A percentile compares a stretch with the other conserved stretches of the same genome.
Conservation (phyloP, 2,113 vertebrate genomes). For the Stercorarius parasiticus region DNA sequence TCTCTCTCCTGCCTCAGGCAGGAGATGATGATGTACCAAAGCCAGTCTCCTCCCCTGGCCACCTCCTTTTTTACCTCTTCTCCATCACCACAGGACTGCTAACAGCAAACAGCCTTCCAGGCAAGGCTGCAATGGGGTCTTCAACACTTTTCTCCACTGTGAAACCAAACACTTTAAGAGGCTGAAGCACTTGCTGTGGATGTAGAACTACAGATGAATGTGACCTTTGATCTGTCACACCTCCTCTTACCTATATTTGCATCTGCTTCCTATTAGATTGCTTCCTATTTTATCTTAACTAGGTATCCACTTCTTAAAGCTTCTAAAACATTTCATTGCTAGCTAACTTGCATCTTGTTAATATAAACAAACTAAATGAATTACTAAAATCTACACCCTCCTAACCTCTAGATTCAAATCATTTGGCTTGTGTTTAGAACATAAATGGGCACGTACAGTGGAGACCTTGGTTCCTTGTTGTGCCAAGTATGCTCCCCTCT, state of each 20-base stretch:
- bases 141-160: neutral
- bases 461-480: neutral
- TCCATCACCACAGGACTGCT: neutral
- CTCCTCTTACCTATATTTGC: neutral
- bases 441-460: neutral
- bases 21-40: neutral
- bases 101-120: neutral
- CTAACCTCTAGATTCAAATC: neutral
- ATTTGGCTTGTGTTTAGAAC: neutral
- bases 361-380: neutral
- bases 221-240: rapidly evolving
- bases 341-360: neutral
- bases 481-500: neutral
- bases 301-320: neutral
- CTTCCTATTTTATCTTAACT: neutral
- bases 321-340: neutral
- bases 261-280: neutral
- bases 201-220: neutral
- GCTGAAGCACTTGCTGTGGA: neutral
- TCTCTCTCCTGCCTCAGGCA: neutral
- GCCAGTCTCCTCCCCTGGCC: neutral
- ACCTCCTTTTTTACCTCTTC: neutral
- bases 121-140: neutral
- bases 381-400: neutral
- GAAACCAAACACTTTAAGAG: neutral